Percentiles rank a stretch among this genome's conserved stretches.
phyloP scores from a whole-genome alignment of 2,888 invertebrate species.

The Ernsta delagoae region DNA sequence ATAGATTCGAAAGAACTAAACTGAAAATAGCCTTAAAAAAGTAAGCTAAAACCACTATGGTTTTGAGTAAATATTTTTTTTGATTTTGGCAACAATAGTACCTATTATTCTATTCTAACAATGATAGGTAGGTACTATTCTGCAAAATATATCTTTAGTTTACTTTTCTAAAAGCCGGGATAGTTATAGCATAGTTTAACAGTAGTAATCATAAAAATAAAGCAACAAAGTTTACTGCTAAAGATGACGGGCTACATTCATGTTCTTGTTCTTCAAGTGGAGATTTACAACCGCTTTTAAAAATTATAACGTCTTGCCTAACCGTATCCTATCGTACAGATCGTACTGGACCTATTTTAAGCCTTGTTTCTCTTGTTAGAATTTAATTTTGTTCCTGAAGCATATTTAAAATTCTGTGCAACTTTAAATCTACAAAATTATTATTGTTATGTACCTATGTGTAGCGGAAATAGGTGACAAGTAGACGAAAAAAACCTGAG shows the following conservation, averaged over 20 bases:
- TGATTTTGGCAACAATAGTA: too few species aligned
- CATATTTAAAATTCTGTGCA: background rate
- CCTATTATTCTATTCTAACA: too few species aligned
- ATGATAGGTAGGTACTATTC: too few species aligned
- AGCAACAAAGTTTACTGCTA: slow-evolving; percentile 65
- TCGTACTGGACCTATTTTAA: background rate
- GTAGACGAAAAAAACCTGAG: background rate
- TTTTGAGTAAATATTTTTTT: too few species aligned
- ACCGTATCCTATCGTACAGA: background rate
- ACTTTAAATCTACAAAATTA: background rate
- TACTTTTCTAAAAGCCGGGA: too few species aligned
- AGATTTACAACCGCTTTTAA: slow-evolving; percentile 54
- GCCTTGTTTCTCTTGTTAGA: background rate
- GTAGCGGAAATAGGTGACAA: background rate
- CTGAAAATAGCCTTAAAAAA: too few species aligned
- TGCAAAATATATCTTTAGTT: too few species aligned
- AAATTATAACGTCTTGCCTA: slow-evolving; percentile 10
- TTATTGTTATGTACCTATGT: too few species aligned
- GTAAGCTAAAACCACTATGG: too few species aligned
- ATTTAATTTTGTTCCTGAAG: background rate
- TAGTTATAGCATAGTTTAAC: too few species aligned
- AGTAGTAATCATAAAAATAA: slow-evolving; percentile 59
- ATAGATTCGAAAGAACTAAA: too few species aligned
- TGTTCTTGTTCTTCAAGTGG: slow-evolving; percentile 63
- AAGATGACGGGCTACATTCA: slow-evolving; percentile 55